Evolutionary conservation across 2,797 vertebrate genomes (phyloP), one percentile per base, ranked within the genome.

Genomic region (Acipenser ruthenus): DNA sequence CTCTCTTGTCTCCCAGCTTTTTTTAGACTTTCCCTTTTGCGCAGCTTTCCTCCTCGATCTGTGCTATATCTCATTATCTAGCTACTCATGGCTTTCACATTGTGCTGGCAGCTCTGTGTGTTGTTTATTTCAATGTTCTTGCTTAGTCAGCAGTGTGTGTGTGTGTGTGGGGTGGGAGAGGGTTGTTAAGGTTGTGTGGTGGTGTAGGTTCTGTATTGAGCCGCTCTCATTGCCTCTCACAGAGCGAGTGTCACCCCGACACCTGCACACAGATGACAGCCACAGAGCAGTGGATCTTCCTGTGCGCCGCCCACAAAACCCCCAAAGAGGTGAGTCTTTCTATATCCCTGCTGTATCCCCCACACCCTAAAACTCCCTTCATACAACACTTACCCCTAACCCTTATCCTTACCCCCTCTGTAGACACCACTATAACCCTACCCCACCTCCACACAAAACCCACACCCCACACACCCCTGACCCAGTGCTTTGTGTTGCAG

Each of bases 231-330:
- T 18, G 84, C 15, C 84, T 68, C 78, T 73, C 65, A 71, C 88
- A 99, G 96, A 95, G 88, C 4, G 96, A 99, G 82, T 99, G 96
- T 76, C 96, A 98, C 78, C 96, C 96, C 67, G 96, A 99, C 82
- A 98, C 96, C 0, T 98, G 96, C 74, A 98, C 95, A 78, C 96
- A 99, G 86, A 98, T 99, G 96, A 99, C 96, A 1, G 96, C 96
- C 78, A 99, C 96, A 13, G 96, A 99, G 80, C 96, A 99, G 79
- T 99, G 96, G 96, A 98, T 98, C 88, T 99, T 99, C 74, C 87
- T 99, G 81, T 99, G 96, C 87, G 96, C 96, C 64, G 96, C 96
- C 74, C 96, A 99, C 86, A 99, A 99, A 89, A 99, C 96, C 72
- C 96, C 96, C 76, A 99, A 99, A 91, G 96, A 99, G 92, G 96